phyloP scores from a whole-genome alignment of 1,140 invertebrate species.

The Steinernema khuongi region DNA sequence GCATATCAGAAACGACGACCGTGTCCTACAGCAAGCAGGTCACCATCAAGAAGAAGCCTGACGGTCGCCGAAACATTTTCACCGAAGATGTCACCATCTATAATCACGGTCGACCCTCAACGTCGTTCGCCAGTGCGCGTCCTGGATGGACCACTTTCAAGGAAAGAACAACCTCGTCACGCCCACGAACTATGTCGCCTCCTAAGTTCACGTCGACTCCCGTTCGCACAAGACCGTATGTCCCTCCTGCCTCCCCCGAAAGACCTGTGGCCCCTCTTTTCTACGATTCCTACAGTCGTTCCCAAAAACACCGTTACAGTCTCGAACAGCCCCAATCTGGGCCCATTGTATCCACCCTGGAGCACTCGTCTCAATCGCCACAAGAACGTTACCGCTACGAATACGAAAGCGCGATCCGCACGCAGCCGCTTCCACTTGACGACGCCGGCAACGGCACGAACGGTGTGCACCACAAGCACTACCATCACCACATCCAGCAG shows the following conservation, averaged over 20 bases:
- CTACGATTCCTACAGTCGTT: neutral
- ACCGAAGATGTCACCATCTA: neutral
- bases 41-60: neutral
- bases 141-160: neutral
- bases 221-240: neutral
- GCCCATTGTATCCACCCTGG: neutral
- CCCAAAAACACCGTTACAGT: constrained; percentile 1
- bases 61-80: neutral
- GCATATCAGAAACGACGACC: neutral
- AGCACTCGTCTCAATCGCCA: neutral
- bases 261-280: neutral
- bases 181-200: neutral
- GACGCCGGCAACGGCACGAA: neutral
- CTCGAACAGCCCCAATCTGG: neutral
- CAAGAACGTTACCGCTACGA: neutral
- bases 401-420: constrained; percentile 1
- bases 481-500: neutral
- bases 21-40: constrained; percentile 5
- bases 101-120: neutral
- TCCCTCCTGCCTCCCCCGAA: neutral
- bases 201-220: neutral
- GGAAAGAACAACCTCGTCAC: neutral
- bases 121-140: too few species aligned
- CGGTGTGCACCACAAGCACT: neutral
- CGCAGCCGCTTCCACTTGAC: neutral